phyloP scores from a whole-genome alignment of 2,888 invertebrate genomes.

The Watsonalla cultraria region DNA sequence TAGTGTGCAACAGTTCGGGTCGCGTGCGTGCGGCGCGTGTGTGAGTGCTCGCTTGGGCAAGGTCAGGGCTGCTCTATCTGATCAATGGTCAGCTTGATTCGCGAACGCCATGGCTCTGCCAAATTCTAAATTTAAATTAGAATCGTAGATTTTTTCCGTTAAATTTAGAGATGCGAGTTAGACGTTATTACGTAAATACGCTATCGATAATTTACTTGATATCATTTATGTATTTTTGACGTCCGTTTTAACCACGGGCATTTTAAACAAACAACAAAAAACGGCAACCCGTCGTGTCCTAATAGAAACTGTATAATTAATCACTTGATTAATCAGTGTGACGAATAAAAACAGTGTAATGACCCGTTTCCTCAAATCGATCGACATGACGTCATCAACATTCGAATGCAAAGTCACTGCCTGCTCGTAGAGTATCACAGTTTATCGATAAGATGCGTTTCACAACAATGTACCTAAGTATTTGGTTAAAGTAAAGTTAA shows the following conservation, averaged over 20 bases:
- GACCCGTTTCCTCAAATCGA: conserved; percentile 75
- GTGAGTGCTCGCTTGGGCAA: conserved; percentile 67
- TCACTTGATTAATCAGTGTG: conserved; percentile 77
- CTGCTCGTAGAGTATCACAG: conserved; percentile 38
- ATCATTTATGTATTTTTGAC: not conserved
- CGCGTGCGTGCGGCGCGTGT: conserved; percentile 56
- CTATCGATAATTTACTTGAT: not conserved
- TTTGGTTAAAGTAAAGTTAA: no score
- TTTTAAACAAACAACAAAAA: conserved; percentile 42
- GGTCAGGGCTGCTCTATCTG: conserved; percentile 74
- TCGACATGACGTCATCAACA: conserved; percentile 71
- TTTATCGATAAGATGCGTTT: conserved; percentile 39
- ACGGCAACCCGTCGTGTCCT: conserved; percentile 48
- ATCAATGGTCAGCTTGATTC: conserved; percentile 70
- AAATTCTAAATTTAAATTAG: not conserved
- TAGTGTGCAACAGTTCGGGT: conserved; percentile 41
- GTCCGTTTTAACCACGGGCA: conserved; percentile 24
- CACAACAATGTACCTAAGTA: conserved; percentile 6
- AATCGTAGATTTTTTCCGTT: conserved; percentile 5
- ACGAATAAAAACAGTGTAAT: conserved; percentile 77
- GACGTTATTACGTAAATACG: not conserved
- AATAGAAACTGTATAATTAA: conserved; percentile 75
- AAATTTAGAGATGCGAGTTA: not conserved
- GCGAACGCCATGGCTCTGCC: conserved; percentile 21
- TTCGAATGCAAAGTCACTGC: conserved; percentile 67